Evolutionary conservation across 2,797 vertebrate genomes (phyloP).

Genomic region (Hylomyscus alleni): DNA sequence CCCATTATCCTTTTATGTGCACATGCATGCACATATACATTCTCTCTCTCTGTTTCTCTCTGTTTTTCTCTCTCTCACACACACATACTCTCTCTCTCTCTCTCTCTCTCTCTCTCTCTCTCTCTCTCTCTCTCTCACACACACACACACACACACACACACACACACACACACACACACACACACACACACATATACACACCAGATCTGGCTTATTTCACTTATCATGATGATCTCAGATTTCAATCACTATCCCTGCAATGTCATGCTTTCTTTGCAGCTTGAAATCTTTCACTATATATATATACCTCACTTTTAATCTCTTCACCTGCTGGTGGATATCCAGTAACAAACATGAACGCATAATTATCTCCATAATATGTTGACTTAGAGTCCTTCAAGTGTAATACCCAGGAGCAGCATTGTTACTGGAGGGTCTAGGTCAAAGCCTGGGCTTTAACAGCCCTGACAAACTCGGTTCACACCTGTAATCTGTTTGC

Average conservation of each 20-base stretch:
- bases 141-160: neutral
- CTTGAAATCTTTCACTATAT: neutral
- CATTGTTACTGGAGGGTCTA: neutral
- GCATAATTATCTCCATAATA: neutral
- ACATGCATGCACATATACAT: too few species aligned
- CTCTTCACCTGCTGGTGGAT: neutral
- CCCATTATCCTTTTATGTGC: neutral
- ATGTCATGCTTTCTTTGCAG: neutral
- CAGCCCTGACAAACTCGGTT: neutral
- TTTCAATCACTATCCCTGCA: neutral
- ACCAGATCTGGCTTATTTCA: neutral
- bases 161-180: neutral
- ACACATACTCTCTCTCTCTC: too few species aligned
- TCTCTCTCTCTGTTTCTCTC: too few species aligned
- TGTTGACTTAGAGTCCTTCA: neutral
- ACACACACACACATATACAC: neutral
- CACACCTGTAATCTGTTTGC: neutral
- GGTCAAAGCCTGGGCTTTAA: neutral
- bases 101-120: too few species aligned
- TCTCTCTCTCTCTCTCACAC: neutral
- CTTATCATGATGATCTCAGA: neutral
- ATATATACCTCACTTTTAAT: neutral
- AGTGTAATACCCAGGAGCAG: neutral
- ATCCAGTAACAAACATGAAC: neutral
- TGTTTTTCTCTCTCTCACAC: too few species aligned